phyloP scores from a whole-genome alignment of 1,140 invertebrate genomes.

The Nautilus pompilius region DNA sequence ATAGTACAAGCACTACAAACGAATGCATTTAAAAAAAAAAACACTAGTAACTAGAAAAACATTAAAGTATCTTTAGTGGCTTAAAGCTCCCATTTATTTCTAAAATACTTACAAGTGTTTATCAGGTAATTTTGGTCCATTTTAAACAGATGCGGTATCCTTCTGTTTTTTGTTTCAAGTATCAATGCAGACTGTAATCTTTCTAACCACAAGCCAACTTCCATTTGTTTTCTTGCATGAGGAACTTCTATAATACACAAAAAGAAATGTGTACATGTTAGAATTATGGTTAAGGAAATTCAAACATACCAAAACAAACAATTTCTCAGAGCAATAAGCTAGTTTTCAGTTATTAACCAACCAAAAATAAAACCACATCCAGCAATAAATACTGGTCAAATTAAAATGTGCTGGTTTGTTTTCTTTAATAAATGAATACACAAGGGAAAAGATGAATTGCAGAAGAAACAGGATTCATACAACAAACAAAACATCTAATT shows the following conservation, averaged over 20 bases:
- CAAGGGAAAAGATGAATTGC: not conserved
- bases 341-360: not conserved
- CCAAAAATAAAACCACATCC: not conserved
- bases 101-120: too few species aligned
- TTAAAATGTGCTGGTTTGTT: not conserved
- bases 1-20: too few species aligned
- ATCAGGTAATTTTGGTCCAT: too few species aligned
- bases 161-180: constrained; percentile 14
- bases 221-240: not conserved
- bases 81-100: too few species aligned
- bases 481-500: too few species aligned
- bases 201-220: constrained; percentile 15
- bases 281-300: too few species aligned
- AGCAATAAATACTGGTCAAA: not conserved
- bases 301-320: not conserved
- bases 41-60: too few species aligned
- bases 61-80: too few species aligned
- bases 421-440: not conserved
- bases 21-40: too few species aligned
- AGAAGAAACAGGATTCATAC: too few species aligned
- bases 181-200: constrained; percentile 22
- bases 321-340: not conserved
- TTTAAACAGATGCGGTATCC: constrained; percentile 11
- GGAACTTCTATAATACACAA: not conserved
- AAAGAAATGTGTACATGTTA: not conserved